phyloP scores from a whole-genome alignment of 2,888 invertebrate genomes.

The Eristalis tenax region DNA sequence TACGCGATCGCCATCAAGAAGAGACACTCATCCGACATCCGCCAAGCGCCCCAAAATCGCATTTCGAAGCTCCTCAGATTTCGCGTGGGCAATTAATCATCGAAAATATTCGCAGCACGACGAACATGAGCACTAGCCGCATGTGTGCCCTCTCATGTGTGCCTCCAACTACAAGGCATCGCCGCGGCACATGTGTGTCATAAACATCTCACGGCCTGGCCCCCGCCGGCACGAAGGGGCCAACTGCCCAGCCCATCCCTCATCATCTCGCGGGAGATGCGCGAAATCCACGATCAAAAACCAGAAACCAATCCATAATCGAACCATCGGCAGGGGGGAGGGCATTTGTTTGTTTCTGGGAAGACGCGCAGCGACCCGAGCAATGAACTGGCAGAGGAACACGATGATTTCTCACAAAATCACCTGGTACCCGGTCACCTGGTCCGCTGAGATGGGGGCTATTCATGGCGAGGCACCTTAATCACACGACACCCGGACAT shows the following conservation, averaged over 20 bases:
- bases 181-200: slow-evolving; percentile 18
- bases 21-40: neutral
- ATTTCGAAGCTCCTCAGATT: neutral
- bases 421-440: slow-evolving; percentile 66
- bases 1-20: neutral
- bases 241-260: neutral
- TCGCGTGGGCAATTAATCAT: slow-evolving; percentile 40
- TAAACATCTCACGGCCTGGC: slow-evolving; percentile 31
- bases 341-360: slow-evolving; percentile 55
- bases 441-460: slow-evolving; percentile 44
- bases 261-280: slow-evolving; percentile 29
- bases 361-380: slow-evolving; percentile 10
- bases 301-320: slow-evolving; percentile 35
- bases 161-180: slow-evolving; percentile 32
- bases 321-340: neutral
- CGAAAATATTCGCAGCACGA: slow-evolving; percentile 53
- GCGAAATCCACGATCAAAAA: slow-evolving; percentile 14
- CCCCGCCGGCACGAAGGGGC: slow-evolving; percentile 6
- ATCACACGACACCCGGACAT: slow-evolving; percentile 63
- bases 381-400: slow-evolving; percentile 48
- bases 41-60: neutral
- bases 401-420: slow-evolving; percentile 67
- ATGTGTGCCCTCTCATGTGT: slow-evolving; percentile 46
- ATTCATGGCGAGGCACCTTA: slow-evolving; percentile 38
- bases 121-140: slow-evolving; percentile 49